A percentile compares a stretch with the other conserved stretches of the same genome.
Conservation (phyloP, 2,113 vertebrate genomes). For the Hystrix brachyura region DNA sequence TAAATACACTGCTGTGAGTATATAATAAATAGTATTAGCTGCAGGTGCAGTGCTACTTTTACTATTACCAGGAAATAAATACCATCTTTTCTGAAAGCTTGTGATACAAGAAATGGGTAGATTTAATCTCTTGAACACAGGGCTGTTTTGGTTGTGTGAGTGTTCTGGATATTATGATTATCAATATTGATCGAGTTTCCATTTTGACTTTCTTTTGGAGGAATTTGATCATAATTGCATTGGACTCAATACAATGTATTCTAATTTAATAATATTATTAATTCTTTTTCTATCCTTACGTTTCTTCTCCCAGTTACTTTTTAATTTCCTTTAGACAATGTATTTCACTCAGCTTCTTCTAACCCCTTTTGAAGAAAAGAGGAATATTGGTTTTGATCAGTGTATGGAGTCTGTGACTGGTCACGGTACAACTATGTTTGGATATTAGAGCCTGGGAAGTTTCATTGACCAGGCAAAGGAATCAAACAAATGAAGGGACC, state of each 20-base stretch:
- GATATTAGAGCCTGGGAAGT: neutral
- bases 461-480: neutral
- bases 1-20: neutral
- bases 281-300: neutral
- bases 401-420: neutral
- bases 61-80: conserved; percentile 4
- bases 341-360: neutral
- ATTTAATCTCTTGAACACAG: neutral
- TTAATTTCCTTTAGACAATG: neutral
- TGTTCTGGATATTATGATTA: neutral
- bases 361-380: neutral
- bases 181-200: neutral
- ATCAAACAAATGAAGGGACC: neutral
- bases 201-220: neutral
- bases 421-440: neutral
- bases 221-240: neutral
- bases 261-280: neutral
- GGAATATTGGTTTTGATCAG: neutral
- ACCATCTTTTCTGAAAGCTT: neutral
- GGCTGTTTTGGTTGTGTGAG: neutral
- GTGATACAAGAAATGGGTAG: neutral
- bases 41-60: neutral
- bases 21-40: conserved; percentile 3
- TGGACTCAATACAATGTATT: neutral
- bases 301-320: neutral